These are phyloP conservation scores for Orius insidiosus DNA, from an alignment of 1,140 invertebrate species.

Conservation along the genomic window DNA sequence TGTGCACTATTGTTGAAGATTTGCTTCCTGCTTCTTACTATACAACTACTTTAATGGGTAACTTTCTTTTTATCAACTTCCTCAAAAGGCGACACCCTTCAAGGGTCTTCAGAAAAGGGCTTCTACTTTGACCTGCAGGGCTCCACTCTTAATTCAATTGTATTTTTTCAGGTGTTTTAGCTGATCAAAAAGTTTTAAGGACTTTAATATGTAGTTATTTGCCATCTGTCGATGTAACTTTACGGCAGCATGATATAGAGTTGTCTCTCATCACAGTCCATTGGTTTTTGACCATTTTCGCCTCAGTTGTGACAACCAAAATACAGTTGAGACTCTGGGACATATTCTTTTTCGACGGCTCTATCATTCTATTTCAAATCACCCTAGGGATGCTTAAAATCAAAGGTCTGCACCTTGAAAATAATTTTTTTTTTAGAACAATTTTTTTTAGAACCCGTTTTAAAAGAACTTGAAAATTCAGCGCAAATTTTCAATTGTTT, in stretches of 20 bases:
- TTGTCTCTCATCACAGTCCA: slow-evolving; percentile 88
- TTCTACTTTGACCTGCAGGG: no score
- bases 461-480: slow-evolving; percentile 71
- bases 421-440: not conserved
- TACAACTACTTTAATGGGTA: slow-evolving; percentile 81
- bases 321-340: slow-evolving; percentile 67
- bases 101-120: no score
- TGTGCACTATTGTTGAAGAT: slow-evolving; percentile 96
- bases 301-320: slow-evolving; percentile 57
- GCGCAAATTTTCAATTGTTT: slow-evolving; percentile 94
- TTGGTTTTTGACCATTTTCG: slow-evolving; percentile 98
- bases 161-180: slow-evolving; percentile 49
- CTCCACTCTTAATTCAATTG: not conserved
- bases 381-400: slow-evolving; percentile 89
- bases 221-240: slow-evolving; percentile 71
- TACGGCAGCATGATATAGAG: slow-evolving; percentile 90
- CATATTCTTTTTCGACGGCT: slow-evolving; percentile 89
- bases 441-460: slow-evolving; percentile 48
- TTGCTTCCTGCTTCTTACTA: slow-evolving; percentile 94
- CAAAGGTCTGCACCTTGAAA: slow-evolving; percentile 36
- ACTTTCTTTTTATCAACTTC: slow-evolving; percentile 11
- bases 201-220: slow-evolving; percentile 79
- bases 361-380: slow-evolving; percentile 89
- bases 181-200: slow-evolving; percentile 84
- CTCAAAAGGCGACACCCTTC: no score